phyloP scores from a whole-genome alignment of 2,888 invertebrate species.

The Hydroisotoma schaefferi region DNA sequence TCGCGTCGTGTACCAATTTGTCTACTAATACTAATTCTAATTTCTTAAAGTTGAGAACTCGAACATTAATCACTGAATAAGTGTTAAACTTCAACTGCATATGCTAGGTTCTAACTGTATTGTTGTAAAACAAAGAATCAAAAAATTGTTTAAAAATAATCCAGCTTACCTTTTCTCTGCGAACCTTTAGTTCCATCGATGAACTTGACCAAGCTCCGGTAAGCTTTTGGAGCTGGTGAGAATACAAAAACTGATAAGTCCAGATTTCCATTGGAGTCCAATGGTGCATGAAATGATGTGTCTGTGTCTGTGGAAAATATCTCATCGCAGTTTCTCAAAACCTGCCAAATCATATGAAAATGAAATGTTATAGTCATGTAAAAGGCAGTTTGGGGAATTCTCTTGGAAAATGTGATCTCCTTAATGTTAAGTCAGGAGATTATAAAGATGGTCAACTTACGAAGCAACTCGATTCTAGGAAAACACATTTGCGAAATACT shows the following conservation, averaged over 20 bases:
- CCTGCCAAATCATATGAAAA: background rate
- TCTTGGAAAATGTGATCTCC: no score
- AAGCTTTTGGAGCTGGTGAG: slow-evolving; percentile 1
- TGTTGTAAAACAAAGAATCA: no score
- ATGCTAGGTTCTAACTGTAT: no score
- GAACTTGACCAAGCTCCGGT: background rate
- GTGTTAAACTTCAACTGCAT: no score
- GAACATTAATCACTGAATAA: no score
- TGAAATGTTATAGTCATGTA: background rate
- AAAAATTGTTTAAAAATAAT: background rate
- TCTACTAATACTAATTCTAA: no score
- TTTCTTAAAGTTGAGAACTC: no score
- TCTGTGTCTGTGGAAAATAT: background rate
- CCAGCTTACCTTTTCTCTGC: background rate
- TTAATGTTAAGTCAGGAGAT: no score
- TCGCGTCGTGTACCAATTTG: no score
- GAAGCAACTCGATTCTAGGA: slow-evolving; percentile 6
- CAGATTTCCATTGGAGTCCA: background rate
- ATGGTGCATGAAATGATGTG: background rate
- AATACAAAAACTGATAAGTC: slow-evolving; percentile 8
- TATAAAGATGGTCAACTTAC: background rate
- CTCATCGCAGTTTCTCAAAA: slow-evolving; percentile 16
- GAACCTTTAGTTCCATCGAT: background rate
- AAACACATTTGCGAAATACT: slow-evolving; percentile 15
- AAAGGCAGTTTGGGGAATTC: no score